phyloP scores from a whole-genome alignment of 1,140 invertebrate species.

The Drepana arcuata region DNA sequence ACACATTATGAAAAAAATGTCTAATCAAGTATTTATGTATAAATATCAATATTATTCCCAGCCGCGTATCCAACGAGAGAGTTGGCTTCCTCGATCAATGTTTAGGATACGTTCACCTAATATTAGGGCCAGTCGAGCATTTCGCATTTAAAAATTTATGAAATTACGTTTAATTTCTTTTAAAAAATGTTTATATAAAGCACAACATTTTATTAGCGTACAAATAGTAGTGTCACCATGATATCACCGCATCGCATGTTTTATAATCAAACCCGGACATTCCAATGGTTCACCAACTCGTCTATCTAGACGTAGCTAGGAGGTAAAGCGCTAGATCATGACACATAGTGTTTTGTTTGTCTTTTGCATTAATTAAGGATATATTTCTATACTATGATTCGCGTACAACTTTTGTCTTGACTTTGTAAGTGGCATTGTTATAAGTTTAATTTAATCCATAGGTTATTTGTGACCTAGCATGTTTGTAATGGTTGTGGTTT shows the following conservation, averaged over 20 bases:
- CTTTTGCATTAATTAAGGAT: conserved; percentile 1
- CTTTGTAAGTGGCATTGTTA: no score
- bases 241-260: no score
- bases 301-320: conserved; percentile 11
- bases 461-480: no score
- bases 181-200: not conserved
- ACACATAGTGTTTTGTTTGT: conserved; percentile 28
- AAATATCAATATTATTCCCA: no score
- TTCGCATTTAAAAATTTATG: conserved; percentile 20
- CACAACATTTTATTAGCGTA: not conserved
- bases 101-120: conserved; percentile 8
- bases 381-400: no score
- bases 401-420: no score
- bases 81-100: conserved; percentile 23
- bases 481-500: no score
- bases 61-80: no score
- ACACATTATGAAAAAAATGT: no score
- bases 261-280: conserved; percentile 24
- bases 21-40: no score
- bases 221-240: conserved; percentile 1
- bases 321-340: conserved; percentile 24
- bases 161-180: conserved; percentile 10
- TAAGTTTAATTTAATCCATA: no score
- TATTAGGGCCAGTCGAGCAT: conserved; percentile 37
- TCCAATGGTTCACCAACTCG: conserved; percentile 32